phyloP scores from a whole-genome alignment of 2,888 invertebrate species.

The Thumatha senex region DNA sequence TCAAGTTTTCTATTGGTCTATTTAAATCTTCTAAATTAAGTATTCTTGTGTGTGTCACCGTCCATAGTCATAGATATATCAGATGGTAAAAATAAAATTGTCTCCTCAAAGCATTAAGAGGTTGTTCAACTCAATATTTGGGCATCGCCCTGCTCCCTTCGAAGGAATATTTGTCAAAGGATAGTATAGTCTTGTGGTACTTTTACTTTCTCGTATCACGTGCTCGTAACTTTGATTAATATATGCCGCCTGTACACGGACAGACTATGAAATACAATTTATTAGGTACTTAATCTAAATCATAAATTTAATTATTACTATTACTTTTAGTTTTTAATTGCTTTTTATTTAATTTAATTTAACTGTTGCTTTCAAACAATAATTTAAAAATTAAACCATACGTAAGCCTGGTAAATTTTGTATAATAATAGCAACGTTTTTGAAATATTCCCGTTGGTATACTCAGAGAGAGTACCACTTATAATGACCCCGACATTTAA shows the following conservation, averaged over 20 bases:
- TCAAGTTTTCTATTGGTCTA: constrained; percentile 19
- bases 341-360: neutral
- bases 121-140: constrained; percentile 82
- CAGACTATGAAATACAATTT: neutral
- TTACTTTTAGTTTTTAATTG: neutral
- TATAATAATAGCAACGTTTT: neutral
- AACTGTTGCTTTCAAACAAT: neutral
- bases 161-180: constrained; percentile 72
- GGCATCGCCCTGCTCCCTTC: constrained; percentile 70
- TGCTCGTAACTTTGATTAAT: constrained; percentile 46
- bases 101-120: constrained; percentile 79
- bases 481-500: no score
- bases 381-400: no score
- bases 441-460: no score
- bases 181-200: constrained; percentile 55
- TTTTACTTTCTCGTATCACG: constrained; percentile 52
- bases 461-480: no score
- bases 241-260: constrained; percentile 52
- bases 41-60: constrained; percentile 35
- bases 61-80: constrained; percentile 55
- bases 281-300: no score
- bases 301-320: no score
- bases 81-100: constrained; percentile 79
- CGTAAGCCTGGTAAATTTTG: neutral
- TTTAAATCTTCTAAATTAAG: constrained; percentile 30